These are phyloP conservation scores for Phrynosoma platyrhinos DNA, from an alignment of 2,113 vertebrate species.

Conservation along the genomic window DNA sequence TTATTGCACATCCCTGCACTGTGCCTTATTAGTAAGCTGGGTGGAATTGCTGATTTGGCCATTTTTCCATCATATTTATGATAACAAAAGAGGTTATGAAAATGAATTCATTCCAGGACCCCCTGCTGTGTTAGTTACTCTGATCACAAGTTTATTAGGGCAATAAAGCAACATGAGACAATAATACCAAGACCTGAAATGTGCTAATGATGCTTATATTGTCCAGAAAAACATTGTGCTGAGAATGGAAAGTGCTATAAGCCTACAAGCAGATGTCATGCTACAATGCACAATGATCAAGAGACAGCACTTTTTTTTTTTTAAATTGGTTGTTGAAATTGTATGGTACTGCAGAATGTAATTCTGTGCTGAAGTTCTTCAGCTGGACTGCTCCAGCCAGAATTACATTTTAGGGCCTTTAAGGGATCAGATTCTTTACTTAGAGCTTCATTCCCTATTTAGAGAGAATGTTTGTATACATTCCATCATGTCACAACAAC, in stretches of 20 bases:
- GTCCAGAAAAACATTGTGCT: slow-evolving; percentile 69
- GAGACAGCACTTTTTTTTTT: slow-evolving; percentile 9
- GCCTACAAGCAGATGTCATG: slow-evolving; percentile 61
- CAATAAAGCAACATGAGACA: slow-evolving; percentile 80
- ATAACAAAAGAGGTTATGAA: slow-evolving; percentile 78
- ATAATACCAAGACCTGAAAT: slow-evolving; percentile 68
- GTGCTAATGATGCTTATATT: slow-evolving; percentile 70
- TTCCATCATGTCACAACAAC: neutral
- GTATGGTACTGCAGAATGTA: neutral
- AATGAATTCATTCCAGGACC: slow-evolving; percentile 75
- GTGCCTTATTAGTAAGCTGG: slow-evolving; percentile 77
- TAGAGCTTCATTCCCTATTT: too few species aligned
- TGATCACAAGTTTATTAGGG: slow-evolving; percentile 81
- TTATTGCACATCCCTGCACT: slow-evolving; percentile 73
- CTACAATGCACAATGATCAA: slow-evolving; percentile 32
- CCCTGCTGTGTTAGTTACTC: slow-evolving; percentile 75
- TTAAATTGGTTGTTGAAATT: neutral
- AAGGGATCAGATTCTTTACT: neutral
- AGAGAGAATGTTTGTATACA: neutral
- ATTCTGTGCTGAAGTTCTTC: neutral
- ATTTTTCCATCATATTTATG: slow-evolving; percentile 75
- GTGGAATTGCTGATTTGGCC: slow-evolving; percentile 81
- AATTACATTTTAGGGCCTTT: neutral
- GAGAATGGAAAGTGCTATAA: slow-evolving; percentile 66
- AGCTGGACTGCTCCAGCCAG: neutral